Conservation (phyloP, 2,888 invertebrate species). For the Apotomis capreana region DNA sequence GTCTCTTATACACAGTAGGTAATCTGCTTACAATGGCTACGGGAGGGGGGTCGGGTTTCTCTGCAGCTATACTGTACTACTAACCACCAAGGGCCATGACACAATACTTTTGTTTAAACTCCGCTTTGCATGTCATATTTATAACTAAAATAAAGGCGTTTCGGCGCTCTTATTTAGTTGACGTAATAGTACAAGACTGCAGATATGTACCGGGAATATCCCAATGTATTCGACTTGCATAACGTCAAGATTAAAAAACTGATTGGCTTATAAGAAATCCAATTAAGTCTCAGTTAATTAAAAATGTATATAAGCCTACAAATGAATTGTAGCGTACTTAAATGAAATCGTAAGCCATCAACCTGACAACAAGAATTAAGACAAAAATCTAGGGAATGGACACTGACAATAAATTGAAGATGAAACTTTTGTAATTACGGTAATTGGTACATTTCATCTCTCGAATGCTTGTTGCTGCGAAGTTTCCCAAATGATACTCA, state of each 20-base stretch:
- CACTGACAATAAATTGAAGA: background rate
- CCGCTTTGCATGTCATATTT: background rate
- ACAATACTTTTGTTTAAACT: background rate
- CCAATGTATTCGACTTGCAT: too few species aligned
- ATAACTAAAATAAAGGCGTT: slow-evolving; percentile 11
- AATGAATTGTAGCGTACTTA: background rate
- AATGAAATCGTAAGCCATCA: background rate
- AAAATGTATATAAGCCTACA: background rate
- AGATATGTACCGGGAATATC: too few species aligned
- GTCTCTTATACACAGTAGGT: too few species aligned
- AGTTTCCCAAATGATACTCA: background rate
- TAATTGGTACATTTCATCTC: slow-evolving; percentile 6
- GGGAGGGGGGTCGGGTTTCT: too few species aligned
- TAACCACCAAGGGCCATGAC: too few species aligned
- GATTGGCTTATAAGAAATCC: too few species aligned
- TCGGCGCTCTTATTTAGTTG: slow-evolving; percentile 9
- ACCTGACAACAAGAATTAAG: background rate
- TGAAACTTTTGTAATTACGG: slow-evolving; percentile 9
- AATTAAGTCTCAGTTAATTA: too few species aligned
- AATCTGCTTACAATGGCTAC: too few species aligned
- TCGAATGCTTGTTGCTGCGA: background rate
- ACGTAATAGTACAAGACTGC: background rate
- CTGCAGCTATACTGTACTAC: too few species aligned
- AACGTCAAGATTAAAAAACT: too few species aligned
- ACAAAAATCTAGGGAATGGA: background rate